Conservation (phyloP, 1,140 invertebrate genomes). For the Pissodes strobi region DNA sequence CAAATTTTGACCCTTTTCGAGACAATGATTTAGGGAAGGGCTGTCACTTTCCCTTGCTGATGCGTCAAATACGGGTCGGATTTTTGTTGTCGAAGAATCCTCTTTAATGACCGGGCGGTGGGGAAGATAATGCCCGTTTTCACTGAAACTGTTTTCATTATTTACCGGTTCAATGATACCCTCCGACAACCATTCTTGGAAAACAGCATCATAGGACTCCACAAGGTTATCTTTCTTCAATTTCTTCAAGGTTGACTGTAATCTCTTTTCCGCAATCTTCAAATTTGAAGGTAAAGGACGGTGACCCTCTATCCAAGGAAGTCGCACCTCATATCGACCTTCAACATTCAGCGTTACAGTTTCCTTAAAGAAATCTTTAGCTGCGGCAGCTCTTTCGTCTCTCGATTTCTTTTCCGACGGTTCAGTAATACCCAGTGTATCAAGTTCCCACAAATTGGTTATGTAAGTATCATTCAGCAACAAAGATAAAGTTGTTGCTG, state of each 20-base stretch:
- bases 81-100: conserved; percentile 21
- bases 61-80: conserved; percentile 29
- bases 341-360: too few relatives aligned
- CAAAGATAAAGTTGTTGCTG: too few relatives aligned
- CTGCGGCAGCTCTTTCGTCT: not conserved
- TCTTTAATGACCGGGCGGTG: conserved; percentile 20
- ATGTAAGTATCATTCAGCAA: conserved; percentile 22
- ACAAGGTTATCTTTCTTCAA: conserved; percentile 4
- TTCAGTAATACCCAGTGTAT: too few relatives aligned
- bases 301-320: too few relatives aligned
- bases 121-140: conserved; percentile 33
- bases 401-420: conserved; percentile 3
- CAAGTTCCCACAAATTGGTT: too few relatives aligned
- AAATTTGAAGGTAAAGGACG: too few relatives aligned
- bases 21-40: conserved; percentile 44
- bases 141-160: conserved; percentile 26
- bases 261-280: conserved; percentile 16
- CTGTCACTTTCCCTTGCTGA: conserved; percentile 33
- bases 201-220: conserved; percentile 15
- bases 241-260: too few relatives aligned
- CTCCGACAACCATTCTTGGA: conserved; percentile 31
- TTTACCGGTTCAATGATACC: too few relatives aligned
- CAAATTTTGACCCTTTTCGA: conserved; percentile 51
- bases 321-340: too few relatives aligned
- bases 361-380: conserved; percentile 19